phyloP scores from a whole-genome alignment of 1,140 invertebrate species.

The Asobara japonica region DNA sequence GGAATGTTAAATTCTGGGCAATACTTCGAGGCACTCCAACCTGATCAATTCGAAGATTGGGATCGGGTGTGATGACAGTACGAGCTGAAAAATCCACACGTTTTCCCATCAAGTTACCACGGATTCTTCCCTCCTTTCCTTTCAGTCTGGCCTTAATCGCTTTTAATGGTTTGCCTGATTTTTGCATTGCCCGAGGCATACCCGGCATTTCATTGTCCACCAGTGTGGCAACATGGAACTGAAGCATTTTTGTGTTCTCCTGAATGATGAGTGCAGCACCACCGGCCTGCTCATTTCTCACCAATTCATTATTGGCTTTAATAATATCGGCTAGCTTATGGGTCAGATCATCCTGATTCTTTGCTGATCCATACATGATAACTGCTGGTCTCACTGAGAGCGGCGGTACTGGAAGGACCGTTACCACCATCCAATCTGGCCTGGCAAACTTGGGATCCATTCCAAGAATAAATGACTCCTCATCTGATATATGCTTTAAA shows the following conservation, averaged over 20 bases:
- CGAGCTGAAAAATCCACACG: slow-evolving; percentile 99
- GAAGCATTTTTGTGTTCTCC: slow-evolving; percentile 98
- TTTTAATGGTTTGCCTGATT: slow-evolving; percentile 98
- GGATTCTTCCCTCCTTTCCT: slow-evolving; percentile 97
- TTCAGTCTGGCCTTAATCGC: slow-evolving; percentile 93
- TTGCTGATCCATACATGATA: slow-evolving; percentile 98
- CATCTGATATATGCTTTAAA: slow-evolving; percentile 96
- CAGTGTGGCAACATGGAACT: slow-evolving; percentile 98
- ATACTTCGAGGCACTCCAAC: slow-evolving; percentile 98
- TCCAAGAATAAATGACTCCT: slow-evolving; percentile 94
- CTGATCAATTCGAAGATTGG: slow-evolving; percentile 97
- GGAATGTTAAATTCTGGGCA: slow-evolving; percentile 99
- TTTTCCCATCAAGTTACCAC: slow-evolving; percentile 99
- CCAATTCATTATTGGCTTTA: slow-evolving; percentile 97
- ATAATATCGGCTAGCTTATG: slow-evolving; percentile 99
- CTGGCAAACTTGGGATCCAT: slow-evolving; percentile 96
- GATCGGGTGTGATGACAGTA: slow-evolving; percentile 99
- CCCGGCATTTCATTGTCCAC: slow-evolving; percentile 99
- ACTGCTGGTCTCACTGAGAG: slow-evolving; percentile 94
- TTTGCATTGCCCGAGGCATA: slow-evolving; percentile 97
- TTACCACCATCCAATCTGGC: slow-evolving; percentile 99
- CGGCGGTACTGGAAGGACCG: slow-evolving; percentile 96
- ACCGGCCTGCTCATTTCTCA: slow-evolving; percentile 94
- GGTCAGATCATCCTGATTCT: slow-evolving; percentile 99
- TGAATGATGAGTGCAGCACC: slow-evolving; percentile 96